These are phyloP conservation scores for Setophaga kirtlandii DNA, from an alignment of 2,113 vertebrate genomes.

Conservation along the genomic window DNA sequence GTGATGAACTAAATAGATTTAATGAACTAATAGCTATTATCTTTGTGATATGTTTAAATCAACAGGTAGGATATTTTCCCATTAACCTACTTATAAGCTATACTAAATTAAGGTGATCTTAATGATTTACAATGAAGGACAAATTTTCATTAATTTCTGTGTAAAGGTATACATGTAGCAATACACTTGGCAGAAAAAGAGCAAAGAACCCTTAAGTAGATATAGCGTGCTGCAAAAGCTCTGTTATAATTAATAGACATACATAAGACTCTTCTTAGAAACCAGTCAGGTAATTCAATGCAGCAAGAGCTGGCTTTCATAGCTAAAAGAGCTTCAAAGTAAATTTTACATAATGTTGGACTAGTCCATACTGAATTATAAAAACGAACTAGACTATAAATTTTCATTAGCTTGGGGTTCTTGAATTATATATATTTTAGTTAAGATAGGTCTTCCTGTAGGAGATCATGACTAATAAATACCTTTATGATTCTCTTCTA, in stretches of 20 bases:
- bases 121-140: neutral
- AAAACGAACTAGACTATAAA: neutral
- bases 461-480: neutral
- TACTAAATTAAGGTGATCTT: neutral
- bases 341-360: neutral
- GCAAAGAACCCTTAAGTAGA: neutral
- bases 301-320: neutral
- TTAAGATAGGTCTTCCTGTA: neutral
- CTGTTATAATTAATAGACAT: neutral
- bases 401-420: neutral
- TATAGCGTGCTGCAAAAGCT: neutral
- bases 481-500: neutral
- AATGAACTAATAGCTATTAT: constrained; percentile 83
- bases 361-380: neutral
- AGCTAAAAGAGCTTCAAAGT: neutral
- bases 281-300: neutral
- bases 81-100: constrained; percentile 71
- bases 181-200: neutral
- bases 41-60: constrained; percentile 81
- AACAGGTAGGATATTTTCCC: constrained; percentile 82
- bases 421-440: neutral
- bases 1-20: constrained; percentile 24
- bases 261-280: neutral
- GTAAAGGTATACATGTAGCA: neutral
- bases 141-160: neutral